A percentile compares a stretch with the other conserved stretches of the same genome.
Evolutionary conservation across 2,797 vertebrate species (phyloP).

Genomic region (Taeniopygia guttata): DNA sequence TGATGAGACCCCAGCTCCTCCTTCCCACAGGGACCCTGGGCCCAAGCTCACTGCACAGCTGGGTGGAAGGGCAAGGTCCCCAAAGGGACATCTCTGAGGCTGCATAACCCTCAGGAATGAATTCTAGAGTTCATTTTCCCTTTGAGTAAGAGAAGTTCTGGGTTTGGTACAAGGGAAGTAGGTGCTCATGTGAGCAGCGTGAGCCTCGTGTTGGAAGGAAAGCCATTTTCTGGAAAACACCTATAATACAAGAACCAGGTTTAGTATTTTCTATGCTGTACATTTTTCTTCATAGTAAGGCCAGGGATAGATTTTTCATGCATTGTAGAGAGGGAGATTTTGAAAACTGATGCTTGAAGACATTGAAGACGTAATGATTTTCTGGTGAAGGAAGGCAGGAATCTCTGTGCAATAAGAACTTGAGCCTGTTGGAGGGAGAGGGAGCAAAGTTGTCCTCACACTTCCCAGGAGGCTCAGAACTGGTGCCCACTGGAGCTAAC

Average conservation of each 20-base stretch:
- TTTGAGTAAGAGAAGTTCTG: neutral
- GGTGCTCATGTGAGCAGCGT: neutral
- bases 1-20: neutral
- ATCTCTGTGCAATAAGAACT: neutral
- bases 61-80: neutral
- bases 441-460: neutral
- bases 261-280: neutral
- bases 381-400: neutral
- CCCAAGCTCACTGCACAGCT: neutral
- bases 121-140: neutral
- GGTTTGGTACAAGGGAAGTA: neutral
- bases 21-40: neutral
- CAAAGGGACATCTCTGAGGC: neutral
- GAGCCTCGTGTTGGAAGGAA: neutral
- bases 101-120: neutral
- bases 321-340: neutral
- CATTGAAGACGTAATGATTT: neutral
- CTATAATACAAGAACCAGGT: neutral
- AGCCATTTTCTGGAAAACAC: neutral
- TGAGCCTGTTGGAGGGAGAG: rapidly evolving
- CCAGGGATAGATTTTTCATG: neutral
- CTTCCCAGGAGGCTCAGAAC: neutral
- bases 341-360: neutral
- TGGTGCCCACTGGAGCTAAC: neutral
- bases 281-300: neutral